A percentile compares a stretch with the other conserved stretches of the same genome.
Conservation (phyloP, 2,113 vertebrate species). For the Grammomys dolichurus region DNA sequence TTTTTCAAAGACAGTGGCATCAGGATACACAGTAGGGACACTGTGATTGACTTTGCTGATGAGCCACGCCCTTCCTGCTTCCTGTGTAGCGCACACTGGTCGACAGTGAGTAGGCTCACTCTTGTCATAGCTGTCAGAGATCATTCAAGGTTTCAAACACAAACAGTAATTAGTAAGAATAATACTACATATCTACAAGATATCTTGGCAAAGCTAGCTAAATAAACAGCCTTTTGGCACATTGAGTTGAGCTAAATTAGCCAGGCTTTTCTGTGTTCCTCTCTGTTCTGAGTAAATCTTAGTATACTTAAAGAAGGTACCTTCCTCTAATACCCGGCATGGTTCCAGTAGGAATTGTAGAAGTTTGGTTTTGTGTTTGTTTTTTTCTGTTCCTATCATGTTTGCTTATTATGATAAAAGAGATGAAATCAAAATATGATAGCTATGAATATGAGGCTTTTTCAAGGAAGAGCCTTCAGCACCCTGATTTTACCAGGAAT, state of each 20-base stretch:
- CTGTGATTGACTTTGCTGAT: neutral
- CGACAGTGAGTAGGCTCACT: neutral
- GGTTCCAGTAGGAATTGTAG: neutral
- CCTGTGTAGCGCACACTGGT: neutral
- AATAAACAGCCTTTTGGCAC: neutral
- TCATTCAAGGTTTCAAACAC: neutral
- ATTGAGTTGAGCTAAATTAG: constrained; percentile 24
- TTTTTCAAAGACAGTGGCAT: neutral
- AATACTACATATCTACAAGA: constrained; percentile 36
- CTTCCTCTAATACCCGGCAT: neutral
- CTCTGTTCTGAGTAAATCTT: constrained; percentile 41
- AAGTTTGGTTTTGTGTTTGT: neutral
- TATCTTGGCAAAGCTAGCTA: constrained; percentile 51
- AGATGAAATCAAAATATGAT: neutral
- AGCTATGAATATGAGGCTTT: neutral
- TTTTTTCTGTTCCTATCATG: neutral
- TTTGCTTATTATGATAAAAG: constrained; percentile 43
- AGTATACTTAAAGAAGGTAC: neutral
- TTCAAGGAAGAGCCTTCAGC: neutral
- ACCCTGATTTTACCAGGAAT: neutral
- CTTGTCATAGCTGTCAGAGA: neutral
- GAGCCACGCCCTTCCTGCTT: neutral
- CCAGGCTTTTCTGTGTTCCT: constrained; percentile 37
- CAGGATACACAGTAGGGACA: neutral
- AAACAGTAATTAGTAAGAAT: constrained; percentile 44